phyloP scores from a whole-genome alignment of 2,797 vertebrate genomes.

The Tapirus indicus region DNA sequence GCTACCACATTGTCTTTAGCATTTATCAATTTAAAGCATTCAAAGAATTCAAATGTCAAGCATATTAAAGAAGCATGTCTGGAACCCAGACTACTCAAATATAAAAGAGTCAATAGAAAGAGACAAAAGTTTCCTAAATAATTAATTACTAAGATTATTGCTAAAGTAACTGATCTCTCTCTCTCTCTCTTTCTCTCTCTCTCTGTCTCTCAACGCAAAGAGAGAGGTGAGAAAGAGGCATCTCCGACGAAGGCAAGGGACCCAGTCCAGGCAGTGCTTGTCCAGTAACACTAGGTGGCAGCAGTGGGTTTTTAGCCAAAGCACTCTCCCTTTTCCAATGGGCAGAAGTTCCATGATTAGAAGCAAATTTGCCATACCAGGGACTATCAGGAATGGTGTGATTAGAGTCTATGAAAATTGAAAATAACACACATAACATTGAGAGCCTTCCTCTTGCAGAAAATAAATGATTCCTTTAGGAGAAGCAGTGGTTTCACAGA shows the following conservation, averaged over 20 bases:
- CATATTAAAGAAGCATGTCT: conserved; percentile 65
- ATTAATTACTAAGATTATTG: conserved; percentile 69
- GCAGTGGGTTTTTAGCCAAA: conserved; percentile 87
- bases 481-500: not conserved
- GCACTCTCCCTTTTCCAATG: conserved; percentile 54
- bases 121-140: conserved; percentile 71
- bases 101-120: conserved; percentile 59
- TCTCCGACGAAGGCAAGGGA: conserved; percentile 12
- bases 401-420: not conserved
- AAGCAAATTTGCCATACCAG: not conserved
- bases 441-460: not conserved
- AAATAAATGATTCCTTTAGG: not conserved
- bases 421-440: not conserved
- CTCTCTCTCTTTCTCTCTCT: not conserved
- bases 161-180: conserved; percentile 18
- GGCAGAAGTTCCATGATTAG: conserved; percentile 75
- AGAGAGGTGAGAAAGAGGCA: no score
- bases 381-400: not conserved
- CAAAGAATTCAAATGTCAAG: conserved; percentile 67
- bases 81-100: conserved; percentile 65
- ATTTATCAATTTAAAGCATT: conserved; percentile 72
- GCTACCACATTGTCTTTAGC: conserved; percentile 64
- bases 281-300: conserved; percentile 88
- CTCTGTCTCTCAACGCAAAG: not conserved
- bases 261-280: conserved; percentile 60